A percentile compares a stretch with the other conserved stretches of the same genome.
These are phyloP conservation scores for Schrankia costaestrigalis DNA, from an alignment of 2,888 invertebrate species.

Conservation along the genomic window DNA sequence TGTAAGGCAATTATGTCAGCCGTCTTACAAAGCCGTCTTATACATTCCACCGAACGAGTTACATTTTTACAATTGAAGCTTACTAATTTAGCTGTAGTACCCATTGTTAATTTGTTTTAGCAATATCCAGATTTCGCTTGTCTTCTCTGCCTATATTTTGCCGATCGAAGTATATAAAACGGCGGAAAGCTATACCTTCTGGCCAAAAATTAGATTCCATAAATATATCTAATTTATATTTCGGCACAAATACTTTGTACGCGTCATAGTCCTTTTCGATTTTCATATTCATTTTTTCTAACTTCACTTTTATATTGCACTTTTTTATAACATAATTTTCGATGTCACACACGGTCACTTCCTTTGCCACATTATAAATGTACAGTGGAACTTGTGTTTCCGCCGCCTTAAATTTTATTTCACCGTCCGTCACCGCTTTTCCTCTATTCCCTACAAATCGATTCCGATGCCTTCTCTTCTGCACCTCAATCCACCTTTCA, in stretches of 20 bases:
- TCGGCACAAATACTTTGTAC: constrained; percentile 18
- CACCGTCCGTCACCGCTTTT: background rate
- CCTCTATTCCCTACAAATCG: constrained; percentile 1
- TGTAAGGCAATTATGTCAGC: background rate
- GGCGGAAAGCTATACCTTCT: background rate
- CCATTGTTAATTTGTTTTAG: no score
- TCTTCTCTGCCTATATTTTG: background rate
- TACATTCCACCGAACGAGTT: no score
- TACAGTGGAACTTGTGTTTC: background rate
- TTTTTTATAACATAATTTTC: constrained; percentile 10
- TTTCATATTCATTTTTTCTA: constrained; percentile 16
- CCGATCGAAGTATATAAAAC: background rate
- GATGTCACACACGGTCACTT: constrained; percentile 2
- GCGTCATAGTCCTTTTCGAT: constrained; percentile 13
- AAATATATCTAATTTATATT: constrained; percentile 9
- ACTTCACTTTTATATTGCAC: constrained; percentile 1
- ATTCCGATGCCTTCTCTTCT: constrained; percentile 2
- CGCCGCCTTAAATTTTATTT: background rate
- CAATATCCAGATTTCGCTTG: no score
- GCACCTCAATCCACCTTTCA: constrained; percentile 4
- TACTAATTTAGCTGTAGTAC: no score
- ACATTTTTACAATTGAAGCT: no score
- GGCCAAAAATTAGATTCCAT: background rate
- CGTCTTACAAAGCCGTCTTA: background rate
- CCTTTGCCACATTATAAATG: constrained; percentile 2